Evolutionary conservation across 2,113 vertebrate genomes (phyloP).

Genomic region (Ibidorhyncha struthersii): DNA sequence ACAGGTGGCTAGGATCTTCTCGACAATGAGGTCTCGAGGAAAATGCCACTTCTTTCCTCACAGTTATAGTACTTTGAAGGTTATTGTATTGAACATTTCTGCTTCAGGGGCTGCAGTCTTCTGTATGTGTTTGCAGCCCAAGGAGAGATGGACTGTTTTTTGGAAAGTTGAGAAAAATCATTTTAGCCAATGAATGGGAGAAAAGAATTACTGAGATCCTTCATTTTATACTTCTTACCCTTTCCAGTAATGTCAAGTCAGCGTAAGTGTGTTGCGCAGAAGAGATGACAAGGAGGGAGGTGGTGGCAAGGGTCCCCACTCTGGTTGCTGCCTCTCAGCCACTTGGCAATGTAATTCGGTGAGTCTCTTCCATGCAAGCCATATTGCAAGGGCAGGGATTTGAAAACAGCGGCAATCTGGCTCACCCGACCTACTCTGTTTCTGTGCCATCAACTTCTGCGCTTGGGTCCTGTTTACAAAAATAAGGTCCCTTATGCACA

Average conservation of each 20-base stretch:
- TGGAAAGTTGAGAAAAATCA: neutral
- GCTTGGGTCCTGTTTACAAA: rapidly evolving
- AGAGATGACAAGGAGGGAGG: neutral
- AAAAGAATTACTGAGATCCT: neutral
- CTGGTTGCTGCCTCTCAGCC: neutral
- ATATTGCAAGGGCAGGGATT: neutral
- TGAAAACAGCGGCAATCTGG: neutral
- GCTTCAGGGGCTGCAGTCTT: neutral
- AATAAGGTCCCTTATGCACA: neutral
- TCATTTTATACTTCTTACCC: neutral
- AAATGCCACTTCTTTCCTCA: neutral
- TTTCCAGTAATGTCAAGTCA: neutral
- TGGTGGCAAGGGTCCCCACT: neutral
- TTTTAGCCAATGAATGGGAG: neutral
- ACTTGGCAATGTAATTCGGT: neutral
- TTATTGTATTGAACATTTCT: neutral
- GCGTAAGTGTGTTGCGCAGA: neutral
- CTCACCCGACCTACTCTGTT: neutral
- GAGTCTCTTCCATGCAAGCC: neutral
- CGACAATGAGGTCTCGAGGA: neutral
- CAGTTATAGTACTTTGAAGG: neutral
- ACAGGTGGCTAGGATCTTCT: neutral
- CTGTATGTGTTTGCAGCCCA: neutral
- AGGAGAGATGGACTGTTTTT: neutral
- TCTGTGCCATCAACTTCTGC: neutral